These are phyloP conservation scores for Microcebus griseorufus DNA, from an alignment of 2,113 vertebrate genomes.

Conservation along the genomic window DNA sequence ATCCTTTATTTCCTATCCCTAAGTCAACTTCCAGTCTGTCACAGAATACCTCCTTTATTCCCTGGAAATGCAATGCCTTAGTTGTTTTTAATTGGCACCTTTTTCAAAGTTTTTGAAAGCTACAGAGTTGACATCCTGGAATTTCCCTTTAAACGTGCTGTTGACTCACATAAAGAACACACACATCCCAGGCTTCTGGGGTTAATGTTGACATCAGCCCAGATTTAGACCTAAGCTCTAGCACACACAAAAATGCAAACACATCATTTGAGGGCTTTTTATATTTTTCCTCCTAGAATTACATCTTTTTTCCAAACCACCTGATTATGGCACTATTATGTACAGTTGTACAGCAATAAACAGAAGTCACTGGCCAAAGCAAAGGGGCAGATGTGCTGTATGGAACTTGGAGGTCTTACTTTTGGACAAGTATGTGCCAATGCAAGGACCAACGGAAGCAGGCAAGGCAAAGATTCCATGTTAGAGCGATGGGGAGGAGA, in stretches of 20 bases:
- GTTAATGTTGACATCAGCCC: neutral
- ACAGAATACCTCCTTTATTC: neutral
- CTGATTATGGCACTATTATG: neutral
- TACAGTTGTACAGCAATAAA: neutral
- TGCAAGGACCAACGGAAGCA: neutral
- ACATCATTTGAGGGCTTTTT: neutral
- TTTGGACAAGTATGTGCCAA: neutral
- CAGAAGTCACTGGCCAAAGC: neutral
- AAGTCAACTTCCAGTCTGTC: neutral
- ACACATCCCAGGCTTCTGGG: neutral
- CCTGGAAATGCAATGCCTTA: neutral
- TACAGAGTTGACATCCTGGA: neutral
- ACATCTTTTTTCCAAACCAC: neutral
- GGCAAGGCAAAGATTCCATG: neutral
- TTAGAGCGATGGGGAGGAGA: neutral
- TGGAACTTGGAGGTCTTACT: neutral
- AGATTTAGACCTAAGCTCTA: neutral
- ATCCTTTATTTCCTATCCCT: neutral
- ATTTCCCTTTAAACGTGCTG: neutral
- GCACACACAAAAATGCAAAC: neutral
- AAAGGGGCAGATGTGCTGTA: neutral
- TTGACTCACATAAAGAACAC: neutral
- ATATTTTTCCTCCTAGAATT: neutral
- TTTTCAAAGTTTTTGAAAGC: conserved; percentile 15
- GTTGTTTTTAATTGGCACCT: neutral